Conservation (phyloP, 92 coral and sea anemone species). For the Palythoa caribaeorum region DNA sequence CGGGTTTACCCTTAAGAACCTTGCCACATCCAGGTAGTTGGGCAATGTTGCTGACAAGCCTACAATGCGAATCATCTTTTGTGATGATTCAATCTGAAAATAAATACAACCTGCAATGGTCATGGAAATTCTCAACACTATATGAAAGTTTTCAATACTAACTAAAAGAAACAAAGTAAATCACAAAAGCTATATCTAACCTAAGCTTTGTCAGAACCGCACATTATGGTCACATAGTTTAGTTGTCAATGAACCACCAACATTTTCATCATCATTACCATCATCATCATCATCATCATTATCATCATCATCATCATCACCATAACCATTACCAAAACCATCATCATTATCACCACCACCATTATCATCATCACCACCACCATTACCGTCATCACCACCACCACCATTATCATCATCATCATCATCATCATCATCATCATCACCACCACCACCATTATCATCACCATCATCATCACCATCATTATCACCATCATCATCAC, state of each 20-base stretch:
- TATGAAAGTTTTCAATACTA: background rate
- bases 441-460: background rate
- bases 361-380: background rate
- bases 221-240: no score
- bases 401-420: background rate
- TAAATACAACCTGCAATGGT: background rate
- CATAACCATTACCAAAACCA: no score
- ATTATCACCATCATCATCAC: background rate
- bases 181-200: no score
- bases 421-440: background rate
- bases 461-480: background rate
- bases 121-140: background rate
- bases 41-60: slow-evolving; percentile 98
- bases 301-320: background rate
- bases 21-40: slow-evolving; percentile 93
- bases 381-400: background rate
- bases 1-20: slow-evolving; percentile 90
- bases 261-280: background rate
- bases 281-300: background rate
- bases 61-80: slow-evolving; percentile 97
- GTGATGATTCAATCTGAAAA: slow-evolving; percentile 92
- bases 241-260: background rate
- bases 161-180: no score
- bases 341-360: background rate
- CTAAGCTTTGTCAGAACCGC: no score